Conservation (phyloP, 2,113 vertebrate genomes). For the Poeciliopsis turrubarensis region DNA sequence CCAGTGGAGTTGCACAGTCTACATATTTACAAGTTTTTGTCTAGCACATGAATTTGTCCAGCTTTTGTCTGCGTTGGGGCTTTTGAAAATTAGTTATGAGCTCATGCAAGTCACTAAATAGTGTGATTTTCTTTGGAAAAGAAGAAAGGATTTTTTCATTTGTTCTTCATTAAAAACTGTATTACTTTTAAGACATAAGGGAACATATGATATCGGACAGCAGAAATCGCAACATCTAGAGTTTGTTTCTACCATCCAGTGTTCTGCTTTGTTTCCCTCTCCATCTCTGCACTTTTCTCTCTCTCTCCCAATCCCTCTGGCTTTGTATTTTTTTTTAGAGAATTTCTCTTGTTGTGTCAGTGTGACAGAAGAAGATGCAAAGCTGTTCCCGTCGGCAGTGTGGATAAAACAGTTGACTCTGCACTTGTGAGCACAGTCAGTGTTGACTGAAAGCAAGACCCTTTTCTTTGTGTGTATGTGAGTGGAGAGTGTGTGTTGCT, state of each 20-base stretch:
- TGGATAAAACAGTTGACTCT: constrained; percentile 67
- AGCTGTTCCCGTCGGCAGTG: constrained; percentile 54
- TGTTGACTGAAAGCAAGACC: constrained; percentile 48
- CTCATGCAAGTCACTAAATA: too few relatives aligned
- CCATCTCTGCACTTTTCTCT: neutral
- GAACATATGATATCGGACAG: neutral
- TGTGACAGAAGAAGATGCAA: constrained; percentile 68
- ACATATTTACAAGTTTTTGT: too few relatives aligned
- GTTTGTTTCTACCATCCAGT: constrained; percentile 28
- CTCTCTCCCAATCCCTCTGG: constrained; percentile 8
- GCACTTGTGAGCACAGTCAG: constrained; percentile 49
- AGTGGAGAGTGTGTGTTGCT: constrained; percentile 25
- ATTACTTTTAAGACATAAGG: neutral
- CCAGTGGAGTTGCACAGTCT: too few relatives aligned
- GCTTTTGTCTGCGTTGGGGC: too few relatives aligned
- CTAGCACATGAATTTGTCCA: too few relatives aligned
- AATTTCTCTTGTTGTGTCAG: constrained; percentile 65
- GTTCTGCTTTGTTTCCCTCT: constrained; percentile 23
- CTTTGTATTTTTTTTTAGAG: constrained; percentile 46
- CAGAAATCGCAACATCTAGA: constrained; percentile 9
- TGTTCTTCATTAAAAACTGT: neutral
- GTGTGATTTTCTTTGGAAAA: too few relatives aligned
- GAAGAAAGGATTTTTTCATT: neutral
- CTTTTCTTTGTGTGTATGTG: constrained; percentile 21
- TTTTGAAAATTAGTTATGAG: too few relatives aligned